Evolutionary conservation across 2,113 vertebrate genomes (phyloP).

Genomic region (Numida meleagris): DNA sequence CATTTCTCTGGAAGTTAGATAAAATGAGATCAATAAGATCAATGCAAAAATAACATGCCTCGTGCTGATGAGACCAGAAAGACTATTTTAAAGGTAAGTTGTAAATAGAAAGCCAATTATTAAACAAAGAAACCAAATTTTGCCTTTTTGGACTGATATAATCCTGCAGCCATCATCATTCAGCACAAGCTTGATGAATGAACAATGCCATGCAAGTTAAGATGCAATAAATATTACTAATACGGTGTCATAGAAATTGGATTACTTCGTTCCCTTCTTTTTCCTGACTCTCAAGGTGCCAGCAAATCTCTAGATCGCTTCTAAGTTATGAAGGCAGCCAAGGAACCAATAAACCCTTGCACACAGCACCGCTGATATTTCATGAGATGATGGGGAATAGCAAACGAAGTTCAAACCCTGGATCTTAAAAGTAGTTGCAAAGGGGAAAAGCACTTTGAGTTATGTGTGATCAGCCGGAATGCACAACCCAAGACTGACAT

Average conservation of each 20-base stretch:
- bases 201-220: background rate
- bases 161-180: background rate
- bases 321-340: background rate
- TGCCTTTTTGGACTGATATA: background rate
- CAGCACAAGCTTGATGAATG: background rate
- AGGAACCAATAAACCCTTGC: background rate
- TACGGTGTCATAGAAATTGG: background rate
- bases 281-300: background rate
- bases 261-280: background rate
- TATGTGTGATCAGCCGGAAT: background rate
- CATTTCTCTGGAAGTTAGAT: constrained; percentile 6
- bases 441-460: background rate
- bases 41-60: background rate
- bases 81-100: constrained; percentile 7
- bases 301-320: background rate
- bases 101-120: constrained; percentile 24
- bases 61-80: background rate
- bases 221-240: constrained; percentile 39
- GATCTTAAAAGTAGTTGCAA: background rate
- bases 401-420: background rate
- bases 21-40: background rate
- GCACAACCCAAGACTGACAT: background rate
- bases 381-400: background rate
- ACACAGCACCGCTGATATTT: background rate
- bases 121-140: background rate